Conservation (phyloP, 2,888 invertebrate genomes). For the Plemyria rubiginata region DNA sequence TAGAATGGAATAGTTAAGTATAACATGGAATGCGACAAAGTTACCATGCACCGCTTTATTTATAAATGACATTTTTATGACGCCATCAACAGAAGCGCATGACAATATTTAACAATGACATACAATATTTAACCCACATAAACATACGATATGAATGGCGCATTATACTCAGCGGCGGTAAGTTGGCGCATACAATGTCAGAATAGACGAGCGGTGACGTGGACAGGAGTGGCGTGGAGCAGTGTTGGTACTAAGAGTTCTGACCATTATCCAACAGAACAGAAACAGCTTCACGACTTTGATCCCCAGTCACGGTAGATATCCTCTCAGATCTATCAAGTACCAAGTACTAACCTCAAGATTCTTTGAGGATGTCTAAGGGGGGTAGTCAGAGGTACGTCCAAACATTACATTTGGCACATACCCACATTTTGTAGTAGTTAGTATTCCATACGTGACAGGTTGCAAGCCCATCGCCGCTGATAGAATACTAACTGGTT, state of each 20-base stretch:
- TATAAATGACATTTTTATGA: conserved; percentile 10
- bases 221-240: conserved; percentile 25
- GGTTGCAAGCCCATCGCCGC: too few species aligned
- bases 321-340: too few species aligned
- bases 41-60: conserved; percentile 6
- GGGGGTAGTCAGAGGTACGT: too few species aligned
- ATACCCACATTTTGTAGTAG: too few species aligned
- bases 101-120: conserved; percentile 14
- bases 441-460: too few species aligned
- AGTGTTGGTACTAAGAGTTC: conserved; percentile 1
- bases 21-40: not conserved
- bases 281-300: too few species aligned
- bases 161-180: conserved; percentile 30
- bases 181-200: conserved; percentile 39
- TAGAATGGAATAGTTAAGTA: not conserved
- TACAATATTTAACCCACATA: conserved; percentile 29
- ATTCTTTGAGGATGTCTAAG: too few species aligned
- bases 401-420: too few species aligned
- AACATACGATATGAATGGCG: conserved; percentile 34
- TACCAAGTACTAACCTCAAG: too few species aligned
- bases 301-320: too few species aligned
- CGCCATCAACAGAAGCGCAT: conserved; percentile 22
- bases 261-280: too few species aligned
- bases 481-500: too few species aligned
- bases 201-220: conserved; percentile 39